Base-by-base conservation (phyloP, 2,113 vertebrate genomes). In the Sander lucioperca region DNA sequence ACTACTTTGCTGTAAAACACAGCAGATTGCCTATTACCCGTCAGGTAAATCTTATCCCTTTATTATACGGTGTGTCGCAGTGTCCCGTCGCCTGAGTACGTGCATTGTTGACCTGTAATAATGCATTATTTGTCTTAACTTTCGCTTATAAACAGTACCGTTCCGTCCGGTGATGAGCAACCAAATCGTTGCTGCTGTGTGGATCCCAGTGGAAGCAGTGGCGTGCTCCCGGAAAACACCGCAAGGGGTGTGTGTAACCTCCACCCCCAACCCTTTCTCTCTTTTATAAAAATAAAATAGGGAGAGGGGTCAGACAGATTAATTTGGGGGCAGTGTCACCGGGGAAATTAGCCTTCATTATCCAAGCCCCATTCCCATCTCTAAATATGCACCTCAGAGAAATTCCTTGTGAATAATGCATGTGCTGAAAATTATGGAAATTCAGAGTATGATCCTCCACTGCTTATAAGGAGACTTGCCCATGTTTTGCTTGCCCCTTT, bases 201-300 rank as follows among this genome's bases (percentile, higher is more conserved):
- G 84, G 84, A 81, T 93, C 87, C 88, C 85, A 87, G 88, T 88
- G 84, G 88, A 88, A 74, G 83, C 82, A 27, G 88, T 87, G 88
- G 90, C 79, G 88, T 90, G 84, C 92, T 95, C 87, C 93, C 87
- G 91, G 88, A 94, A 91, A 92, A 85, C 88, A 91, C 89, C 93
- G 85, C 93, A 90, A 86, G 90, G 89, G 88, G 91, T 56, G 79
- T 75, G 36, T 76, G 36, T n/a, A 53, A 64, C 64, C 43, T 62
- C 43, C 23, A 72, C 65, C 77, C 59, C 66, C 69, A 69, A 59
- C 54, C 16, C 21, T 10, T 23, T 18, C 2, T 56, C 21, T 59
- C 12, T 43, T 43, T 43, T 43, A 43, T 10, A 43, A 43, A 39
- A 39, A 33, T 33, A 39, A 30, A 39, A 43, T 11, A 43, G 39